Evolutionary conservation across 2,888 invertebrate genomes (phyloP).

Genomic region (Scaeva pyrastri): DNA sequence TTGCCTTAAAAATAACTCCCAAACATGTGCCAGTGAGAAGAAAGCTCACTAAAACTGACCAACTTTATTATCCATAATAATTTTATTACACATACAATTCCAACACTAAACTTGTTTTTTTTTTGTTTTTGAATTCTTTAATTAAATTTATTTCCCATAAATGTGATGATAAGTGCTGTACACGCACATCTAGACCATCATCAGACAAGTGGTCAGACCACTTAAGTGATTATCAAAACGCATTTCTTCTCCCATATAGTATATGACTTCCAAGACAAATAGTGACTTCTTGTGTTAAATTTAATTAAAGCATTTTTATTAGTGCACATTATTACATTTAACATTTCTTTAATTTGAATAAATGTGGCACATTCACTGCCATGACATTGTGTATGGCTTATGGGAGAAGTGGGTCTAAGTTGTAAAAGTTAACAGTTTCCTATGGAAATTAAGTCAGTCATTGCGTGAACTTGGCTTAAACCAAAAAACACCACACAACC

Average conservation of each 20-base stretch:
- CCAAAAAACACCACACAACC: no score
- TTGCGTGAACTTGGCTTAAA: not conserved
- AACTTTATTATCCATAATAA: not conserved
- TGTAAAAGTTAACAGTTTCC: not conserved
- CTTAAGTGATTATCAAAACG: not conserved
- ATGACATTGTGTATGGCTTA: not conserved
- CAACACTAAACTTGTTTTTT: not conserved
- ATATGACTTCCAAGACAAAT: no score
- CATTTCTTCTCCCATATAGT: not conserved
- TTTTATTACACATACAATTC: not conserved
- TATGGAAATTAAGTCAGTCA: not conserved
- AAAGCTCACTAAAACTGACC: not conserved
- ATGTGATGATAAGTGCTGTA: conserved; percentile 5
- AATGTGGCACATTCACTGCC: conserved; percentile 9
- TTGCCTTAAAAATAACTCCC: no score
- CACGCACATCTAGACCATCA: not conserved
- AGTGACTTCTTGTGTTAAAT: not conserved
- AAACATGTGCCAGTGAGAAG: no score
- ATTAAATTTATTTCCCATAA: conserved; percentile 17
- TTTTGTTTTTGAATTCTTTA: not conserved
- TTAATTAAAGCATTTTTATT: conserved; percentile 1
- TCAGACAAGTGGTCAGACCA: not conserved
- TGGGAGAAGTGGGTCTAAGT: not conserved
- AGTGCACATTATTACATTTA: no score
- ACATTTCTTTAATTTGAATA: not conserved